Conservation (phyloP, 2,797 vertebrate species). For the Chaenodraco wilsoni region DNA sequence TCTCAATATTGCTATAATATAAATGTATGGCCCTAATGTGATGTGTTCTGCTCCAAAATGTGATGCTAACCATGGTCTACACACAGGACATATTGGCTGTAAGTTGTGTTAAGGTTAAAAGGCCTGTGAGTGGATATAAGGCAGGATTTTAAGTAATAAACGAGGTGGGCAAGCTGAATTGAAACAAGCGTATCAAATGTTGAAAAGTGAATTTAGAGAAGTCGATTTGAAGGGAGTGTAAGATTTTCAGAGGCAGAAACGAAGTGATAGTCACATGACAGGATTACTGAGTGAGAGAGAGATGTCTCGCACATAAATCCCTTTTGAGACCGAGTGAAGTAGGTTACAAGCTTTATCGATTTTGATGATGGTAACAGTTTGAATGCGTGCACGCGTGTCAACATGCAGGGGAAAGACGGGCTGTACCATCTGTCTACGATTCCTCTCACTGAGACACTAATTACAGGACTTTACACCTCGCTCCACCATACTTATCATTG, state of each 20-base stretch:
- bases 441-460: slow-evolving; percentile 84
- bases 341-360: slow-evolving; percentile 79
- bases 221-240: background rate
- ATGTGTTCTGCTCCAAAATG: slow-evolving; percentile 1
- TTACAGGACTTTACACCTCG: slow-evolving; percentile 84
- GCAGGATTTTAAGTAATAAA: background rate
- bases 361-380: slow-evolving; percentile 61
- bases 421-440: slow-evolving; percentile 81
- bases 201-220: background rate
- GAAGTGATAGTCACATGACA: slow-evolving; percentile 26
- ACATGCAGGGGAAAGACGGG: slow-evolving; percentile 50
- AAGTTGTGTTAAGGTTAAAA: background rate
- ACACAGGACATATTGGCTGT: background rate
- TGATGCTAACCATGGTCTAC: background rate
- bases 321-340: slow-evolving; percentile 69
- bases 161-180: background rate
- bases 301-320: slow-evolving; percentile 66
- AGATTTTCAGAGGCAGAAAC: background rate
- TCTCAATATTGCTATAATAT: too few species aligned
- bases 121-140: slow-evolving; percentile 5
- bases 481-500: slow-evolving; percentile 71
- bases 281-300: slow-evolving; percentile 29
- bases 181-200: background rate
- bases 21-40: too few species aligned
- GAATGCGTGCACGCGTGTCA: slow-evolving; percentile 39